Base-by-base conservation (phyloP, 1,140 invertebrate species). In the Leptinotarsa undecemlineata region DNA sequence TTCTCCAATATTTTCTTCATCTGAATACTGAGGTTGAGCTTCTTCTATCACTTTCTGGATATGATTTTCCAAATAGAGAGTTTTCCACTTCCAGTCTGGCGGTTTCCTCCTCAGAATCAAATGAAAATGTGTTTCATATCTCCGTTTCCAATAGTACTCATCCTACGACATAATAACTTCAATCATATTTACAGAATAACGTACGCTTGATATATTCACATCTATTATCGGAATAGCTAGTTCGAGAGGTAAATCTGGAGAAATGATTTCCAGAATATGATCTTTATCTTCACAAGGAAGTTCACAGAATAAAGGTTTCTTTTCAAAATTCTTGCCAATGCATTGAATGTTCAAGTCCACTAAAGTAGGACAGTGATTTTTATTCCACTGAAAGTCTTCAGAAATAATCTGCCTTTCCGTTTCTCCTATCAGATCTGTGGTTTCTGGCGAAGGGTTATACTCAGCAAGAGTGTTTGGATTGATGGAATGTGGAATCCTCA, bases 121-220 rank as follows among this genome's bases (percentile, higher is more conserved):
- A n/a, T 79, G 77, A 74, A 79, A 85, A 47, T 77, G 79, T 14
- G 74, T 76, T 6, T 68, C 48, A 69, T 82, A 84, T 11, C 83
- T 72, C 42, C 81, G 63, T 77, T 84, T 73, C 83, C 84, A 85
- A 69, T 85, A 85, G 74, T 82, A 76, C 78, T 85, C 83, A 61
- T 84, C 79, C 81, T 83, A 60, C 21, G 71, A 66, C 5, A 66
- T 48, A 57, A 73, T 4, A 19, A 48, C n/a, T 69, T 21, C 8
- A 8, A 47, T 42, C n/a, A 3, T 19, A 17, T 47, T 19, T 17
- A n/a, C 20, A 68, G 5, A 26, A 42, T 47, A 68, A n/a, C 20
- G 64, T 61, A n/a, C 11, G 60, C 60, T 61, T 19, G 17, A 3
- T 23, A 64, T 26, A 73, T 42, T 80, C 75, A 81, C 80, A 11